phyloP scores from a whole-genome alignment of 2,888 invertebrate genomes.

The Aporophyla nigra region DNA sequence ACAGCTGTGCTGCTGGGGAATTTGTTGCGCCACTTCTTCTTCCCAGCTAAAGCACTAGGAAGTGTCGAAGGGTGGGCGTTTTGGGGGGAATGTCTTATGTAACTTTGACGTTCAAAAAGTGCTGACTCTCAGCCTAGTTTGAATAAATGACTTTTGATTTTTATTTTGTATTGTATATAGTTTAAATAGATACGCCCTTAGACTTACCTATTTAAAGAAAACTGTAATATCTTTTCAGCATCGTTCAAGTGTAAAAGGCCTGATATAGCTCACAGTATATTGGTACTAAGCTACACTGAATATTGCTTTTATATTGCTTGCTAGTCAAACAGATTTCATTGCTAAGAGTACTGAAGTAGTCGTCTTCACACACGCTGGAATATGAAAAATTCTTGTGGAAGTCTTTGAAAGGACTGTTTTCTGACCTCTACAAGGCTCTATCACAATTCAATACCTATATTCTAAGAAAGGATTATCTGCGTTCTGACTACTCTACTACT shows the following conservation, averaged over 20 bases:
- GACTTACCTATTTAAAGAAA: background rate
- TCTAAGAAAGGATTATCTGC: background rate
- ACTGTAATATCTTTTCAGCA: background rate
- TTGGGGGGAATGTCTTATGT: too few relatives aligned
- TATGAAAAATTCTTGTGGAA: background rate
- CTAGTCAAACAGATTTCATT: background rate
- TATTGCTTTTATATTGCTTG: slow-evolving; percentile 7
- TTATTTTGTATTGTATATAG: too few relatives aligned
- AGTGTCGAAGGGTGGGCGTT: too few relatives aligned
- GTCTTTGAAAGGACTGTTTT: background rate
- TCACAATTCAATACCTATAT: background rate
- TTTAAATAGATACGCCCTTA: background rate
- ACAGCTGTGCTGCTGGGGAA: too few relatives aligned
- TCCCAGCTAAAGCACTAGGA: too few relatives aligned
- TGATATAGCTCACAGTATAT: background rate
- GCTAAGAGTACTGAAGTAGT: background rate
- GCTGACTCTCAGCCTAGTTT: too few relatives aligned
- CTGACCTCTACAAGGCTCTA: background rate
- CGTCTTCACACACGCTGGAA: background rate
- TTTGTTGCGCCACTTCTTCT: too few relatives aligned
- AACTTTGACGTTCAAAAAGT: too few relatives aligned
- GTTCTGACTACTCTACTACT: background rate
- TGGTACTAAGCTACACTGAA: background rate
- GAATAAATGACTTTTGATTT: too few relatives aligned
- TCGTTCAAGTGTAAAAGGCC: background rate